These are phyloP conservation scores for Butorides virescens DNA, from an alignment of 2,113 vertebrate genomes.

Conservation along the genomic window DNA sequence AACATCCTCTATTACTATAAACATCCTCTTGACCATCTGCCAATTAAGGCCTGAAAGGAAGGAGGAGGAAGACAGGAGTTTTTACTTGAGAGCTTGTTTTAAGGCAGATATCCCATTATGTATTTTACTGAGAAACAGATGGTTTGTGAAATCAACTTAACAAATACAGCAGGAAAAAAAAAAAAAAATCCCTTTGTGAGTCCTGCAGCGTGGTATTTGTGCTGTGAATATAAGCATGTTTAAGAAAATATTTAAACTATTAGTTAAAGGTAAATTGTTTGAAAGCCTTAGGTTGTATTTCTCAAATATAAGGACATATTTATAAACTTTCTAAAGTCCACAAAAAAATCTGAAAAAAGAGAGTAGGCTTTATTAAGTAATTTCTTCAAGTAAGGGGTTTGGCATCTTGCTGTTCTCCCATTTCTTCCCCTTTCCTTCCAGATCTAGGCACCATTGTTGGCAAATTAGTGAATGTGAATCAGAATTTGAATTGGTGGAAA, in stretches of 20 bases:
- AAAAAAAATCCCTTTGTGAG: background rate
- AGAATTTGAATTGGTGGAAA: background rate
- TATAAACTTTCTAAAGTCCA: background rate
- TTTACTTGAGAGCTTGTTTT: background rate
- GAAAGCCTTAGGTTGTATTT: background rate
- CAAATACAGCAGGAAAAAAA: background rate
- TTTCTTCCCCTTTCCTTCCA: background rate
- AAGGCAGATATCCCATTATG: background rate
- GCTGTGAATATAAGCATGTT: background rate
- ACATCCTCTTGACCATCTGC: constrained; percentile 46
- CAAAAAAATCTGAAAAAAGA: background rate
- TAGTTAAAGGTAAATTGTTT: background rate
- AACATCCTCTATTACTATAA: constrained; percentile 58
- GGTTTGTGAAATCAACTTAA: background rate
- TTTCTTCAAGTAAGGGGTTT: background rate
- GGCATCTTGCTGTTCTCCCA: background rate
- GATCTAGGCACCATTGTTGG: background rate
- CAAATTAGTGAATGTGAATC: background rate
- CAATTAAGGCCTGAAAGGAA: background rate
- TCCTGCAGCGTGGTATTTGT: background rate
- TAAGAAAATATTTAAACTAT: background rate
- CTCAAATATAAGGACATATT: background rate
- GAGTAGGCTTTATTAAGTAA: background rate
- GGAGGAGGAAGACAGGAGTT: background rate
- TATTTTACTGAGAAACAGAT: background rate